Evolutionary conservation across 1,140 invertebrate species (phyloP), one percentile per base, ranked within the genome.

Genomic region (Leptinotarsa texana): DNA sequence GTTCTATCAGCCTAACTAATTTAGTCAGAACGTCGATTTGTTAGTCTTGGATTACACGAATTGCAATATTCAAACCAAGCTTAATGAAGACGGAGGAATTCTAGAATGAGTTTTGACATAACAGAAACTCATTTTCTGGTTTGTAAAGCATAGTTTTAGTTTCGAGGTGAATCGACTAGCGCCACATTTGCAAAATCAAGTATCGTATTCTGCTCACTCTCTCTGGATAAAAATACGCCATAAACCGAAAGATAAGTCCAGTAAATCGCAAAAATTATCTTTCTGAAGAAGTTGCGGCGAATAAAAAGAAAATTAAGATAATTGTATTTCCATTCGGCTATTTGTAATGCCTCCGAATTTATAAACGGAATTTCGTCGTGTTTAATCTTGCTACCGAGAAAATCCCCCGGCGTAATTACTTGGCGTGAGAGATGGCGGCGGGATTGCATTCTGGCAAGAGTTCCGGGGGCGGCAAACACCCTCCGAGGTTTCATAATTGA

Each of bases 401-500:
- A 82, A 81, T 82, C 80, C 80, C 79, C 77, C 78, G 76, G 72
- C 76, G 81, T 82, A 82, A 82, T 82, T 82, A 81, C 80, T 81
- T 76, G 75, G 77, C 70, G 80, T 81, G 79, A 80, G 75, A 78
- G 77, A 82, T 80, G 79, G 79, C 74, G 77, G 48, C 48, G 72
- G 71, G 76, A 74, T 76, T 77, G 78, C 76, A 76, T 78, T 73
- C 73, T 75, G 77, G 74, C 77, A 75, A 75, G 68, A 73, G 51
- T 78, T 75, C 71, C 71, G 71, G 63, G 47, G 33, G 68, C 18
- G 67, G 57, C 21, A 65, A 48, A 74, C 62, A 74, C 73, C 73
- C 73, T 70, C 51, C 51, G 57, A 72, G 65, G 70, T 70, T 77
- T 77, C 76, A 74, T 77, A 77, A 77, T 77, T 77, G 76, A 77